Base-by-base conservation (phyloP, 2,113 vertebrate species). In the Leuciscus idus region DNA sequence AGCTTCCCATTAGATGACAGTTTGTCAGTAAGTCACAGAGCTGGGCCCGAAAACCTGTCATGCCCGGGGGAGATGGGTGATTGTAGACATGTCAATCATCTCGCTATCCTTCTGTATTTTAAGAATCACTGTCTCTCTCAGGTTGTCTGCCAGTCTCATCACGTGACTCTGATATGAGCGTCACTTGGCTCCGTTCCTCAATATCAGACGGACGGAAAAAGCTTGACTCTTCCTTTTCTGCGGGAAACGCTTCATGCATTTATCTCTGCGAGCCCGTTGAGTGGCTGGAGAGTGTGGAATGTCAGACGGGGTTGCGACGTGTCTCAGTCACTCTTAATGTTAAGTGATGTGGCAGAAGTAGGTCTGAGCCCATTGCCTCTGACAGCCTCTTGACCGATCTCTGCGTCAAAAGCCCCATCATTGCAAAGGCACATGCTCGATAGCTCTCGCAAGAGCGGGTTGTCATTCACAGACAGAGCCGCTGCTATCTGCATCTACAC, bases 311-410 rank as follows among this genome's bases (percentile, higher is more conserved):
- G 70, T 84, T 86, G 26, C 50, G 46, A 75, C 70, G 52, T 36
- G 21, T 66, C 66, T 86, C 85, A 17, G 36, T 76, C 88, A 70
- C 10, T 6, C 66, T 52, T 84, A 89, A 89, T 84, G 61, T 84
- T 84, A 84, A 87, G 82, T 82, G 85, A 89, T 78, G 85, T 77
- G 77, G 78, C 78, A 78, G 46, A 52, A 79, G 61, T 68, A 81
- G 73, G 52, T 81, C 82, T 84, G 59, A 87, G 76, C 72, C 36
- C 70, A 43, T 74, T 70, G 52, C 64, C 28, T 33, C 73, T 88
- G 87, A 82, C 87, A 80, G 73, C 85, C 78, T 66, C 85, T 88
- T 84, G 85, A 87, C 85, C 87, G 39, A 85, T 74, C 28, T n/a
- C 85, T 73, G 64, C 76, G 50, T 88, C 88, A 86, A 86, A 84